phyloP scores from a whole-genome alignment of 2,797 vertebrate species.

The Choloepus didactylus region DNA sequence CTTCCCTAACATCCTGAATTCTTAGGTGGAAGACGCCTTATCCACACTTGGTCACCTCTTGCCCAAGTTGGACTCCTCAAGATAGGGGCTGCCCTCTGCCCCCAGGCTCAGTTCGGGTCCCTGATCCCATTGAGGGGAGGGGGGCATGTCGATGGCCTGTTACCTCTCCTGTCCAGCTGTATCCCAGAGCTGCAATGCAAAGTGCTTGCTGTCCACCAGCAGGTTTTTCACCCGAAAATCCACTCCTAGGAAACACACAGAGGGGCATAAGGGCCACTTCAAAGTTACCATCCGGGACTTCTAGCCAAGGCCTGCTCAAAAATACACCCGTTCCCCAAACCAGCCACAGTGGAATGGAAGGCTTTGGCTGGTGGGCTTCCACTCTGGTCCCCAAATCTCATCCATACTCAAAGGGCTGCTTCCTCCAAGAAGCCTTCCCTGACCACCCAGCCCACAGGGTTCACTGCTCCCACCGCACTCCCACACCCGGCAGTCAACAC shows the following conservation, averaged over 20 bases:
- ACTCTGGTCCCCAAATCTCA: neutral
- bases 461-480: neutral
- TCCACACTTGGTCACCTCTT: neutral
- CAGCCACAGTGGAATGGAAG: rapidly evolving
- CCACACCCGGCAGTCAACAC: rapidly evolving
- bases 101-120: neutral
- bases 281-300: neutral
- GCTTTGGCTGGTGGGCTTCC: neutral
- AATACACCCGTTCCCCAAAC: neutral
- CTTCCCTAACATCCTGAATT: neutral
- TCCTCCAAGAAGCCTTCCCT: neutral
- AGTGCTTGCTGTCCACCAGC: slow-evolving; percentile 90
- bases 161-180: slow-evolving; percentile 98
- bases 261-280: neutral
- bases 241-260: slow-evolving; percentile 89
- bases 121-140: rapidly evolving
- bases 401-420: rapidly evolving
- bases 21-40: rapidly evolving
- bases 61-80: rapidly evolving
- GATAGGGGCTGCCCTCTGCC: rapidly evolving
- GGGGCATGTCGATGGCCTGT: neutral
- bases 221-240: slow-evolving; percentile 93
- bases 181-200: slow-evolving; percentile 95
- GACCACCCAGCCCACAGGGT: neutral
- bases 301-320: neutral